These are phyloP conservation scores for Microtus pennsylvanicus DNA, from an alignment of 2,113 vertebrate genomes.

Conservation along the genomic window DNA sequence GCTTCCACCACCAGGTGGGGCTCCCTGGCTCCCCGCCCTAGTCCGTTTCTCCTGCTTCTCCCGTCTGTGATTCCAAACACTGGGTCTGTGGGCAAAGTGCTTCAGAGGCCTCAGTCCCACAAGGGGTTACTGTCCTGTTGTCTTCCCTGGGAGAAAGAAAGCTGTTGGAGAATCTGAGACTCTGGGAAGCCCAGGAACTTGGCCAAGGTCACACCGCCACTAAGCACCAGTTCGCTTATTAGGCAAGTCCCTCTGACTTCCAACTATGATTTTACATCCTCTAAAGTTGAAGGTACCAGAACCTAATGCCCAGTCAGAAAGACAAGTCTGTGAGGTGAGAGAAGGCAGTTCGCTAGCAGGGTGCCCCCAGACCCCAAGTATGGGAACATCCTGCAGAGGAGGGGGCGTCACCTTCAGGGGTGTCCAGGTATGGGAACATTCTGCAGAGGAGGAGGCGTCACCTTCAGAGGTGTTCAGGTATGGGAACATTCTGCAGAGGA, in stretches of 20 bases:
- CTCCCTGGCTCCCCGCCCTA: neutral
- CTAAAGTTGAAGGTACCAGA: neutral
- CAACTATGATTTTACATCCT: neutral
- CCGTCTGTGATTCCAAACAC: neutral
- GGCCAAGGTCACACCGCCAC: neutral
- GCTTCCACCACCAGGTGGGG: too few relatives aligned
- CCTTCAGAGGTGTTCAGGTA: neutral
- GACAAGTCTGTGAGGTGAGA: neutral
- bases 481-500: neutral
- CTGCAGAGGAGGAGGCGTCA: too few relatives aligned
- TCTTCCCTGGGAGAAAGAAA: neutral
- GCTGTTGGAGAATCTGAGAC: neutral
- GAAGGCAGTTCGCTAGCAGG: neutral
- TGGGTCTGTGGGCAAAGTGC: neutral
- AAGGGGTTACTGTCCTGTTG: neutral
- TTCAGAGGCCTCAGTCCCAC: neutral
- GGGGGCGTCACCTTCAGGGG: neutral
- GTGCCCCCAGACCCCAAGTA: accelerated
- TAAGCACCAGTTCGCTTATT: neutral
- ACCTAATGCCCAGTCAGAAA: neutral
- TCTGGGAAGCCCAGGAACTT: neutral
- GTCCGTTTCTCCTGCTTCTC: neutral
- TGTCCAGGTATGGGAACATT: neutral
- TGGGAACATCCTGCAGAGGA: neutral
- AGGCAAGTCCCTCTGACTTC: neutral